phyloP scores from a whole-genome alignment of 2,113 vertebrate species.

The Oncorhynchus clarkii region DNA sequence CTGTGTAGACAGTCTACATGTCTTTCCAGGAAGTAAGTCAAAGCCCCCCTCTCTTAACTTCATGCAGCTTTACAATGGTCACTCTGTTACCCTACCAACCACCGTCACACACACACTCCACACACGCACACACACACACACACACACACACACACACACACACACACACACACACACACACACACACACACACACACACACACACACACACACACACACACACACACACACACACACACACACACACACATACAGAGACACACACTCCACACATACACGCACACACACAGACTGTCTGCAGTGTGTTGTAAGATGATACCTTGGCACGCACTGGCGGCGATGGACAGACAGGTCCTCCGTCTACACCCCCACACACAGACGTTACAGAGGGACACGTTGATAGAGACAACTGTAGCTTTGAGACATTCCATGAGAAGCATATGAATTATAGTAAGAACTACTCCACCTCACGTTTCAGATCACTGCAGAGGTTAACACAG shows the following conservation, averaged over 20 bases:
- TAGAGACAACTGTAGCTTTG: not conserved
- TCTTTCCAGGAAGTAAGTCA: not conserved
- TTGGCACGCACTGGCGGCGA: conserved; percentile 45
- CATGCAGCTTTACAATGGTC: conserved; percentile 40
- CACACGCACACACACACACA: not conserved
- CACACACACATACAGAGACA: too few relatives aligned
- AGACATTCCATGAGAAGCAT: too few relatives aligned
- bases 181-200: too few relatives aligned
- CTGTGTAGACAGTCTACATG: not conserved
- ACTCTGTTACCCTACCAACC: conserved; percentile 2
- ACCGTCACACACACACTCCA: not conserved
- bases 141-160: not conserved
- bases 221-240: conserved; percentile 4
- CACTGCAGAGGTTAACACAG: too few relatives aligned
- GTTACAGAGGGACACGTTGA: conserved; percentile 27
- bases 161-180: not conserved
- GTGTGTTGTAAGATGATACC: conserved; percentile 52
- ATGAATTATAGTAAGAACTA: too few relatives aligned
- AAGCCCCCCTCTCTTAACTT: not conserved
- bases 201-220: too few relatives aligned
- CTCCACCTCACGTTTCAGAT: too few relatives aligned
- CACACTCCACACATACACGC: not conserved
- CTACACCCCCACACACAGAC: conserved; percentile 39
- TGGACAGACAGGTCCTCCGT: conserved; percentile 50
- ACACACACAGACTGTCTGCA: conserved; percentile 40